Evolutionary conservation across 2,888 invertebrate species (phyloP).

Genomic region (Luperina testacea): DNA sequence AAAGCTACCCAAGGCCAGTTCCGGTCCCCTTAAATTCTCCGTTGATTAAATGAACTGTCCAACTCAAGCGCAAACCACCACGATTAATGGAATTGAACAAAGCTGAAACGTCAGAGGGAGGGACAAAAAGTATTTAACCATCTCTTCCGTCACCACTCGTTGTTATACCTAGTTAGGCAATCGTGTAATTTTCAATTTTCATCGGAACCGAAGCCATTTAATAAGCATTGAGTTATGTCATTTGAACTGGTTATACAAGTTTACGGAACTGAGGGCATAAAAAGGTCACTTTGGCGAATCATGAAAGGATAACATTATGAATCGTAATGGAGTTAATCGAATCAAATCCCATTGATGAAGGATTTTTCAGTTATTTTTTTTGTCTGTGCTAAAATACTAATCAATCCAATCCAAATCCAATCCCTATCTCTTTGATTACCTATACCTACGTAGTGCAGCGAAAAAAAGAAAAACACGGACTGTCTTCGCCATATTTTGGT

Average conservation of each 20-base stretch:
- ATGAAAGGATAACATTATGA: too few species aligned
- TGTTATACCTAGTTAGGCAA: slow-evolving; percentile 25
- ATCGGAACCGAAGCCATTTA: slow-evolving; percentile 18
- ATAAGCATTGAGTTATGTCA: background rate
- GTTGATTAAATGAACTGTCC: slow-evolving; percentile 55
- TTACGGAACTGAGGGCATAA: background rate
- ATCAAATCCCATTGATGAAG: too few species aligned
- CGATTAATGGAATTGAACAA: slow-evolving; percentile 58
- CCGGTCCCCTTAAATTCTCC: slow-evolving; percentile 20
- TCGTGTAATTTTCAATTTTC: slow-evolving; percentile 29
- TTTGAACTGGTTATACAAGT: slow-evolving; percentile 19
- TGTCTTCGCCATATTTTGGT: too few species aligned
- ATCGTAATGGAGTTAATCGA: too few species aligned
- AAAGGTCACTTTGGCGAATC: too few species aligned
- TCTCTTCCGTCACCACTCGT: slow-evolving; percentile 15
- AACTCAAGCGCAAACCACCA: slow-evolving; percentile 38
- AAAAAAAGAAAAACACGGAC: too few species aligned
- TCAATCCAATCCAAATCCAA: too few species aligned
- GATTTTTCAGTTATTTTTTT: too few species aligned
- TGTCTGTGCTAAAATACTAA: too few species aligned
- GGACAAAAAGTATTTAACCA: slow-evolving; percentile 51
- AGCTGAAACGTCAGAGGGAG: slow-evolving; percentile 39
- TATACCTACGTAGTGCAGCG: too few species aligned
- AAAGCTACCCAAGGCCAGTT: slow-evolving; percentile 4
- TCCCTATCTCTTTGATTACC: too few species aligned